Base-by-base conservation (phyloP, 2,888 invertebrate species). In the Ischnus inquisitorius region DNA sequence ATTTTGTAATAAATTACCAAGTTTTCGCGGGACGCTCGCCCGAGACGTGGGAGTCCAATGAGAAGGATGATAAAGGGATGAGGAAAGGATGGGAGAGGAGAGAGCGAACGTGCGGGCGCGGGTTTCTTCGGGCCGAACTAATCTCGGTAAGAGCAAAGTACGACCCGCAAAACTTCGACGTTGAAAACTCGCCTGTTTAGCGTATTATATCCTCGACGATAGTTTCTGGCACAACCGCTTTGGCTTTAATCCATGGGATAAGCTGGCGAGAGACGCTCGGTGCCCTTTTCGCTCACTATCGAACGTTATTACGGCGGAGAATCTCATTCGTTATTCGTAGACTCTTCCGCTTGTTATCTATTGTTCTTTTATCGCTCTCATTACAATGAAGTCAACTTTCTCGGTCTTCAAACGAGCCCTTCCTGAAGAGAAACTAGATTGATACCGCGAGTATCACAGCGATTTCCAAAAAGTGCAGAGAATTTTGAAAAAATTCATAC, bases 1-100 rank as follows among this genome's bases (percentile, higher is more conserved):
- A 89, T 89, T 89, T 89, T 83, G 86, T 86, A 88, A 89, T 90
- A 88, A 90, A 88, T 90, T 89, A 87, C 86, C 54, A 86, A 89
- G 84, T 88, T 88, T 83, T 69, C 54, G 19, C 77, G 71, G 46
- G 62, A 60, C 46, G 39, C 75, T 46, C 60, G 14, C 51, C 62
- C 41, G 72, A 62, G 57, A 60, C 41, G 72, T 54, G 43, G 34
- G 76, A 60, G 48, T 76, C 6, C 72, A 54, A 82, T 79, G 72
- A 68, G 75, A 46, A 65, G 83, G 48, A 75, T 48, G 51, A 76
- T 43, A 25, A 48, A 79, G 46, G 16, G 74, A 57, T 71, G 54
- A 12, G 65, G 12, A 77, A 72, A 12, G 65, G 12, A 77, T 68
- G 43, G 60, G 41, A 51, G 46, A 57, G 39, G 46, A 3, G 14